Evolutionary conservation across 2,113 vertebrate genomes (phyloP).

Genomic region (Apodemus sylvaticus): DNA sequence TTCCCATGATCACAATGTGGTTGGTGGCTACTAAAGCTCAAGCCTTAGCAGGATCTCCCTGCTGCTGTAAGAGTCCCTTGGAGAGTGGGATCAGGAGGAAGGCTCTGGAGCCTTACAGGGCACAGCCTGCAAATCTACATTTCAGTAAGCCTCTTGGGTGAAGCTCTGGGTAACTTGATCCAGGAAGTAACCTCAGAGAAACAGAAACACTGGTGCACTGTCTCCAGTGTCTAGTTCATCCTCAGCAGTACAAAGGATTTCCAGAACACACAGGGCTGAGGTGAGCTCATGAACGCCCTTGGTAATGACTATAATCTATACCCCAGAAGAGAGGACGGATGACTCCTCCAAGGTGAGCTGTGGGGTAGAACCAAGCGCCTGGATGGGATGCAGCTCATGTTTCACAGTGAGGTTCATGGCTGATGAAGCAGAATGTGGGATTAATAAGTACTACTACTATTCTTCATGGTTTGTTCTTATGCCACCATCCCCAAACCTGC

Average conservation of each 20-base stretch:
- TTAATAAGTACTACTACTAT: background rate
- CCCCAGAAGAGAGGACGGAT: background rate
- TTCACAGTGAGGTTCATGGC: background rate
- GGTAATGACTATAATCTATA: background rate
- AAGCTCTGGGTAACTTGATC: background rate
- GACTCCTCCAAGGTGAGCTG: background rate
- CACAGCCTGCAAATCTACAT: background rate
- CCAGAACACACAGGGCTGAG: background rate
- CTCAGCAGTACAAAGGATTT: background rate
- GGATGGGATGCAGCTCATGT: background rate
- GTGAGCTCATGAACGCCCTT: background rate
- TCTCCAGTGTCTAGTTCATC: background rate
- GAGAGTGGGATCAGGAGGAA: background rate
- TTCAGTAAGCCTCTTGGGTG: background rate
- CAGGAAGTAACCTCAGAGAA: constrained; percentile 27
- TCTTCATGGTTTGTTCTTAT: background rate
- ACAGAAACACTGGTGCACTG: background rate
- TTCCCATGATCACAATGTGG: background rate
- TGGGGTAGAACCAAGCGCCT: background rate
- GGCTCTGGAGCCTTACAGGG: background rate
- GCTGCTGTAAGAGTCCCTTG: background rate
- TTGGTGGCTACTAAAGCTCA: background rate
- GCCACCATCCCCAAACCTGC: background rate
- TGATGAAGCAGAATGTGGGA: background rate
- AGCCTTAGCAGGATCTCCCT: background rate